Conservation (phyloP, 2,888 invertebrate genomes). For the Volucella zonaria region DNA sequence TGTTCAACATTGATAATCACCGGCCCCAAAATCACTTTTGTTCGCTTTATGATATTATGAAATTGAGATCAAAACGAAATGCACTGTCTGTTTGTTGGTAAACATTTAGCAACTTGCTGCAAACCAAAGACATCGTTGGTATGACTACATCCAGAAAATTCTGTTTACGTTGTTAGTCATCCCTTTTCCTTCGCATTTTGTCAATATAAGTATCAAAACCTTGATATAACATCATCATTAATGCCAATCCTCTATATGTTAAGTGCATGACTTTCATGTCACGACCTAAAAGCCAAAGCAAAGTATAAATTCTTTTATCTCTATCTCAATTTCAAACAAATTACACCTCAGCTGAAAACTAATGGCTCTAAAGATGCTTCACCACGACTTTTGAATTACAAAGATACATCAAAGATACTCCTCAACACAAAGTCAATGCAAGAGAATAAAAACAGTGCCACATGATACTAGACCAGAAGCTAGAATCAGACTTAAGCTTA, state of each 20-base stretch:
- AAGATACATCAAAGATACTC: conserved; percentile 66
- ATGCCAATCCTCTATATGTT: conserved; percentile 31
- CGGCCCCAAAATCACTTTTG: no score
- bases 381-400: conserved; percentile 63
- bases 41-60: no score
- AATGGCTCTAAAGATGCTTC: conserved; percentile 63
- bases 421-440: neutral
- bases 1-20: no score
- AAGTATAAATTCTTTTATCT: conserved; percentile 49
- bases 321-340: conserved; percentile 70
- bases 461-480: conserved; percentile 49
- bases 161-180: neutral
- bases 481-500: conserved; percentile 33
- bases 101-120: conserved; percentile 19
- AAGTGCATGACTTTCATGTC: conserved; percentile 47
- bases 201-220: conserved; percentile 19
- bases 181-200: conserved; percentile 2
- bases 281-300: conserved; percentile 46
- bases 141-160: neutral
- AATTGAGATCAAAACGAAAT: neutral
- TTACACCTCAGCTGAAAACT: conserved; percentile 65
- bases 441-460: neutral
- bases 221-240: conserved; percentile 48
- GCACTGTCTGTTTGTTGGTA: neutral
- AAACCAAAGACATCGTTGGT: neutral